These are phyloP conservation scores for Anthopleura xanthogrammica DNA, from an alignment of 92 coral and sea anemone genomes.

Conservation along the genomic window DNA sequence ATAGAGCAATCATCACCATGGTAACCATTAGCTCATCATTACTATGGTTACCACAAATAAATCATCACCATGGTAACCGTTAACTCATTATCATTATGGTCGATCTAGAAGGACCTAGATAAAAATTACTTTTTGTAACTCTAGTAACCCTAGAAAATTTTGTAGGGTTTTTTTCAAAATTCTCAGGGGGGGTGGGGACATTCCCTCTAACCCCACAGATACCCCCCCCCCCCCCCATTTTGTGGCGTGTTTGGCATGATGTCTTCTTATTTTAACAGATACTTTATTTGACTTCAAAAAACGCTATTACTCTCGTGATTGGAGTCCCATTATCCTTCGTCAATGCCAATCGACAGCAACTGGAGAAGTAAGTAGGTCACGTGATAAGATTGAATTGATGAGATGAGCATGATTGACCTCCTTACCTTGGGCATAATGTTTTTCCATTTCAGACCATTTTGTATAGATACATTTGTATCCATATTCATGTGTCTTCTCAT, in stretches of 20 bases:
- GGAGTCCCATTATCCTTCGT: slow-evolving; percentile 51
- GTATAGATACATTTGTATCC: too few species aligned
- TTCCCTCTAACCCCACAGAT: too few species aligned
- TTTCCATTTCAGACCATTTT: too few species aligned
- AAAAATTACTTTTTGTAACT: too few species aligned
- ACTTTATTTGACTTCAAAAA: slow-evolving; percentile 37
- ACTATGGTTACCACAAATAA: not conserved
- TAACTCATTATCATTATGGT: not conserved
- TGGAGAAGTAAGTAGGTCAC: slow-evolving; percentile 43
- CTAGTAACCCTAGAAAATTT: too few species aligned
- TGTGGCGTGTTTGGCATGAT: not conserved
- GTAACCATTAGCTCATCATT: not conserved
- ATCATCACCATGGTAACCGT: not conserved
- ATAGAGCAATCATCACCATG: too few species aligned
- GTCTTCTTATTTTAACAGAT: slow-evolving; percentile 47
- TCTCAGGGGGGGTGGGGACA: too few species aligned
- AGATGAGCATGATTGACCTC: not conserved
- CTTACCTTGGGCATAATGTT: too few species aligned
- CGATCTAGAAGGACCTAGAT: too few species aligned
- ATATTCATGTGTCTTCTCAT: too few species aligned
- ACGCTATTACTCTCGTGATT: slow-evolving; percentile 28
- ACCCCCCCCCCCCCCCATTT: too few species aligned
- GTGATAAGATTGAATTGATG: not conserved
- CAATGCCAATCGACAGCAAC: slow-evolving; percentile 39
- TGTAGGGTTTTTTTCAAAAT: too few species aligned